Conservation (phyloP, 2,113 vertebrate species). For the Xyliphius kryptos region DNA sequence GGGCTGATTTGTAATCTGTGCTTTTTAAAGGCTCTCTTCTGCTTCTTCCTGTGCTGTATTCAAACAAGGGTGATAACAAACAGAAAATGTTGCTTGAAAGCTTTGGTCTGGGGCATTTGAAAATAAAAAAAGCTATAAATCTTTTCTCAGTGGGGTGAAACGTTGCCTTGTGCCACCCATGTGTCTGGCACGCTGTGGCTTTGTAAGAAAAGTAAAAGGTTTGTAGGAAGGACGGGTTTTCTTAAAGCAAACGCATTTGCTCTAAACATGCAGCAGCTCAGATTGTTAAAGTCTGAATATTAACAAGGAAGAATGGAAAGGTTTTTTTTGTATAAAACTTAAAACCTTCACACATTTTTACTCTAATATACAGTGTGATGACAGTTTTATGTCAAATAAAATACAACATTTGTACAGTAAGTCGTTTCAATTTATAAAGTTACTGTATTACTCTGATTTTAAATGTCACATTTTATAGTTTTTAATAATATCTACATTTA, state of each 20-base stretch:
- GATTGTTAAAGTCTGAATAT: not conserved
- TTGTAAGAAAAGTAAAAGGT: conserved; percentile 3
- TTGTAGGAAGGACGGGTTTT: not conserved
- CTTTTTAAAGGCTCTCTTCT: conserved; percentile 19
- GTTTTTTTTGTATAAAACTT: not conserved
- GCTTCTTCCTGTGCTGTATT: conserved; percentile 41
- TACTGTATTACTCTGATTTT: too few species aligned
- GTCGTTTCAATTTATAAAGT: too few species aligned
- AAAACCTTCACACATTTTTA: not conserved
- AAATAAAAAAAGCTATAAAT: conserved; percentile 5
- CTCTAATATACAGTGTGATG: not conserved
- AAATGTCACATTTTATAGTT: too few species aligned
- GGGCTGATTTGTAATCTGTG: conserved; percentile 38
- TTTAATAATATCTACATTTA: too few species aligned
- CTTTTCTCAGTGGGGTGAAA: conserved; percentile 19
- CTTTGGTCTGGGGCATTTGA: conserved; percentile 10
- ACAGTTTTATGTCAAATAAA: not conserved
- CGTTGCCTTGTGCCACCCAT: conserved; percentile 31
- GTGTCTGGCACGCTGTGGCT: conserved; percentile 26
- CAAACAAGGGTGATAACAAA: conserved; percentile 27
- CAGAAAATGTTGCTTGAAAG: conserved; percentile 19
- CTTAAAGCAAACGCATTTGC: conserved; percentile 1
- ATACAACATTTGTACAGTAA: too few species aligned
- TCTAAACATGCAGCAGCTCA: conserved; percentile 1
- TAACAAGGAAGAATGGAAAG: not conserved